Evolutionary conservation across 92 coral and sea anemone species (phyloP).

Genomic region (Muricea muricata): DNA sequence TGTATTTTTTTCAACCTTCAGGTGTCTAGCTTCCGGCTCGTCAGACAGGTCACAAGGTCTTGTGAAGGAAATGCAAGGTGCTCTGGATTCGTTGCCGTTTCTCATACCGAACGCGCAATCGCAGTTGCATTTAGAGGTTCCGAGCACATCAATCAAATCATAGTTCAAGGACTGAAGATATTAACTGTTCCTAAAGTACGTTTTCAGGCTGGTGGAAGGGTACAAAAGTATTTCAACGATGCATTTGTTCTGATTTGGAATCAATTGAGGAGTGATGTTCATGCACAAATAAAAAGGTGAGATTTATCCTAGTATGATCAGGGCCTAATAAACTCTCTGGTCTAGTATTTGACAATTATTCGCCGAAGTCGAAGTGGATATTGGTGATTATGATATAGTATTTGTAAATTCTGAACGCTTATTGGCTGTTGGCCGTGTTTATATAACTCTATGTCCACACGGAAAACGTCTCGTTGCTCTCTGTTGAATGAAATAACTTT

Average conservation of each 20-base stretch:
- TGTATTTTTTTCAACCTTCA: not conserved
- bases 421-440: no score
- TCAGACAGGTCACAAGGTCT: constrained; percentile 34
- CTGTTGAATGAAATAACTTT: no score
- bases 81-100: constrained; percentile 42
- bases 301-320: constrained; percentile 43
- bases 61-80: constrained; percentile 51
- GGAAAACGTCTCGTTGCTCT: no score
- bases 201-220: constrained; percentile 55
- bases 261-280: constrained; percentile 31
- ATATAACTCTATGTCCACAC: no score
- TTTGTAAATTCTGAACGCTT: no score
- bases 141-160: constrained; percentile 24
- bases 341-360: no score
- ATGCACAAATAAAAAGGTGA: constrained; percentile 16
- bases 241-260: constrained; percentile 41
- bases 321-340: no score
- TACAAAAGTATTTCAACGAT: constrained; percentile 33
- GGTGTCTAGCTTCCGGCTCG: constrained; percentile 21
- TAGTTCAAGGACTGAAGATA: constrained; percentile 10
- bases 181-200: constrained; percentile 38
- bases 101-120: constrained; percentile 38
- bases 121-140: constrained; percentile 42
- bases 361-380: no score
- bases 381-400: no score